phyloP scores from a whole-genome alignment of 2,113 vertebrate genomes.

The Boulengeromyrus knoepffleri region DNA sequence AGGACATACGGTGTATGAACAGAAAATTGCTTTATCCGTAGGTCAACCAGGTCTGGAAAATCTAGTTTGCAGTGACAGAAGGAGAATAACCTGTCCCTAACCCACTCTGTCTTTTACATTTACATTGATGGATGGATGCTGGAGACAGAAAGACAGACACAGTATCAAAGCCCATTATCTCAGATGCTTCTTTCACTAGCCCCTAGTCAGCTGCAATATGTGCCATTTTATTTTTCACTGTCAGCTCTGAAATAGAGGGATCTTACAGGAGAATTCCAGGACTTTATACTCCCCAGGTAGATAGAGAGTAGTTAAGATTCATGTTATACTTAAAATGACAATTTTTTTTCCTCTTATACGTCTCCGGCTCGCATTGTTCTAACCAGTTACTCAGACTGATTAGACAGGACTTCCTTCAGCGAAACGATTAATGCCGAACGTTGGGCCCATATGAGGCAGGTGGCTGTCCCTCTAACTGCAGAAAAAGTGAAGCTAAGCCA shows the following conservation, averaged over 20 bases:
- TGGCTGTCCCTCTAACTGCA: neutral
- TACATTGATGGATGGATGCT: slow-evolving; percentile 45
- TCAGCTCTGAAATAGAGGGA: slow-evolving; percentile 37
- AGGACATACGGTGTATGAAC: slow-evolving; percentile 15
- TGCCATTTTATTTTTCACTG: slow-evolving; percentile 35
- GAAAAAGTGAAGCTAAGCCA: neutral
- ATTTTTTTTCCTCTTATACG: neutral
- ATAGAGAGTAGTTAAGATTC: slow-evolving; percentile 1
- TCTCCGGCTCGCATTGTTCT: neutral
- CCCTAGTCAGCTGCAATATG: slow-evolving; percentile 44
- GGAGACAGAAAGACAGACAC: slow-evolving; percentile 31
- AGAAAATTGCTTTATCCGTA: slow-evolving; percentile 28
- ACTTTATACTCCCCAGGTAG: neutral
- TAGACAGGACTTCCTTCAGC: neutral
- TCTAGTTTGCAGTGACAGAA: slow-evolving; percentile 29
- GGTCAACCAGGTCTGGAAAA: slow-evolving; percentile 32
- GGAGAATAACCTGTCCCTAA: slow-evolving; percentile 23
- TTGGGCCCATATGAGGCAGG: neutral
- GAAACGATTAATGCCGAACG: neutral
- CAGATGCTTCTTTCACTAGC: slow-evolving; percentile 37
- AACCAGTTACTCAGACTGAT: neutral
- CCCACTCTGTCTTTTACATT: slow-evolving; percentile 37
- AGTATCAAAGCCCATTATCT: slow-evolving; percentile 51
- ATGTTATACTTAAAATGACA: slow-evolving; percentile 6
- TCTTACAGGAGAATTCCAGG: neutral